Evolutionary conservation across 2,797 vertebrate genomes (phyloP), one percentile per base, ranked within the genome.

Genomic region (Anguilla megastoma): DNA sequence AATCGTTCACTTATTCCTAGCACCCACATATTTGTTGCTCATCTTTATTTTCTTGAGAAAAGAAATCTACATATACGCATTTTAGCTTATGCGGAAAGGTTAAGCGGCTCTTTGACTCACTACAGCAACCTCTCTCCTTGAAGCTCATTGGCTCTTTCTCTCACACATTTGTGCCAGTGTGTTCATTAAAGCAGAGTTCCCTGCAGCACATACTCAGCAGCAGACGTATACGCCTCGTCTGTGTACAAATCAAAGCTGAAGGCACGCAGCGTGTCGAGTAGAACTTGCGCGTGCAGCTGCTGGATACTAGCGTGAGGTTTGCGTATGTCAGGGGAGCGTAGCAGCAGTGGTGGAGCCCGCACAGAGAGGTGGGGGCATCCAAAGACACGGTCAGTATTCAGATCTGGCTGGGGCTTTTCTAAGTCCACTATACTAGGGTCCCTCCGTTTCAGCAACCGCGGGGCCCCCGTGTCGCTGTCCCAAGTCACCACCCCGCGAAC

Each of bases 381-480:
- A 21, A 36, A 48, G 33, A 63, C 56, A 30, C 7, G 8, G 24
- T 16, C 5, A n/a, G 56, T 12, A 30, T 36, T 33, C 48, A 63
- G 16, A 45, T 60, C 83, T 10, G 41, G 56, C 21, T 66, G 54
- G 0, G 41, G 21, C 33, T 30, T 16, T 45, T 45, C 41, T 18
- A 71, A 56, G 48, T n/a, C 82, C 87, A 85, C 45, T n/a, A 85
- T 16, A 45, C 54, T 74, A 36, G 58, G 63, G 27, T 33, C 48
- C 36, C 30, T 7, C 21, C 12, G 27, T 76, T 76, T 85, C 63
- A 85, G 10, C 3, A 14, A 30, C 87, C 69, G 30, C 50, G 48
- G 52, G 10, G 3, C 41, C 82, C 58, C n/a, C 76, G 82, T 18
- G 27, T 48, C 45, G 82, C 21, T 1, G 12, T 45, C 48, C 41